These are phyloP conservation scores for Quadroppia sp. DNA, from an alignment of 2,888 invertebrate genomes.

Conservation along the genomic window DNA sequence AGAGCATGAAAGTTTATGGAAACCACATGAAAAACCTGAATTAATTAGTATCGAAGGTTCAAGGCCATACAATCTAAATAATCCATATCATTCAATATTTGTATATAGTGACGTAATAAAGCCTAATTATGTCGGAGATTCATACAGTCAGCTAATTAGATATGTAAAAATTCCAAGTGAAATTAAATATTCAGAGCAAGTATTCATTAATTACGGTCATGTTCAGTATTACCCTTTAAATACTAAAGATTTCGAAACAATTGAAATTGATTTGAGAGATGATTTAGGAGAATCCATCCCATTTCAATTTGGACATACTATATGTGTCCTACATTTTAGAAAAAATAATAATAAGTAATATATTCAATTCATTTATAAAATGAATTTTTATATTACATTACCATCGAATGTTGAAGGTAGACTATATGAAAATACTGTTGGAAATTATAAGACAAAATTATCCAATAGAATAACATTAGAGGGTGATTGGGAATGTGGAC, in stretches of 20 bases:
- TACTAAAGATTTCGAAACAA: background rate
- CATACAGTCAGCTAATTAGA: background rate
- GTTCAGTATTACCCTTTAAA: background rate
- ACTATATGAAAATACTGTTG: background rate
- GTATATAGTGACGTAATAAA: background rate
- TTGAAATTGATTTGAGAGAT: background rate
- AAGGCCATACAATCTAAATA: background rate
- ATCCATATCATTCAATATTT: background rate
- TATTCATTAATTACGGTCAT: background rate
- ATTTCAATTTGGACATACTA: background rate
- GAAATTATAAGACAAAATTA: constrained; percentile 9
- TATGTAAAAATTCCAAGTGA: background rate
- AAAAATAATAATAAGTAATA: background rate
- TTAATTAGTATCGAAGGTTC: background rate
- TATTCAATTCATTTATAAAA: background rate
- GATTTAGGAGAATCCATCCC: background rate
- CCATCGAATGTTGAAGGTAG: background rate
- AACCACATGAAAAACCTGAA: no score
- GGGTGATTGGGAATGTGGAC: background rate
- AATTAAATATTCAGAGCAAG: background rate
- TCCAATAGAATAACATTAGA: background rate
- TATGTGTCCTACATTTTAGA: background rate
- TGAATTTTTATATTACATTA: constrained; percentile 15
- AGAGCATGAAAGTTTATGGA: no score
- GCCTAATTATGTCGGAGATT: background rate